A percentile compares a stretch with the other conserved stretches of the same genome.
Conservation (phyloP, 1,140 invertebrate species). For the Akabosia matsudoensis region DNA sequence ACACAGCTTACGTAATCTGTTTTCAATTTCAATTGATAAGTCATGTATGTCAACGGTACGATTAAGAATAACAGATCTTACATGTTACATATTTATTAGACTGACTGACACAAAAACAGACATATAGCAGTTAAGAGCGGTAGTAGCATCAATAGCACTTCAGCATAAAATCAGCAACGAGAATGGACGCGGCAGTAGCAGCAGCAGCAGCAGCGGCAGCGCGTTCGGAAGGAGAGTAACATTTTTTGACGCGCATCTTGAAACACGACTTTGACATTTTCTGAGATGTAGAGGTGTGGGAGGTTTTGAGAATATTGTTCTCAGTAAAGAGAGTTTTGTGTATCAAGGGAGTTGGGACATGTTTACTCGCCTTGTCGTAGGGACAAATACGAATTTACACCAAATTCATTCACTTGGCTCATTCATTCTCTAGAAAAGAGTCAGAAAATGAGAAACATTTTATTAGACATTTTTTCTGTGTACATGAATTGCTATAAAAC, state of each 20-base stretch:
- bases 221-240: not conserved
- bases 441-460: conserved; percentile 7
- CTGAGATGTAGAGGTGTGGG: no score
- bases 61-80: not conserved
- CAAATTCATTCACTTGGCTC: conserved; percentile 2
- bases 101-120: not conserved
- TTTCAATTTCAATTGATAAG: no score
- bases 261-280: no score
- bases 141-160: not conserved
- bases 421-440: conserved; percentile 3
- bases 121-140: not conserved
- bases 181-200: not conserved
- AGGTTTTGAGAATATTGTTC: no score
- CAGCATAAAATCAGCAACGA: not conserved
- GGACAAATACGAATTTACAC: no score
- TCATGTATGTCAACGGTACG: no score
- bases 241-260: not conserved
- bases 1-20: no score
- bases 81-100: not conserved
- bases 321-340: no score
- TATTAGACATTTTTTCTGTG: no score
- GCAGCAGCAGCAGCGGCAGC: not conserved
- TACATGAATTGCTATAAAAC: no score
- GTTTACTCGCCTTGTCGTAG: no score
- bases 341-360: no score